Percentiles rank a stretch among this genome's conserved stretches.
Evolutionary conservation across 1,140 invertebrate species (phyloP).

Genomic region (Cecropterus lyciades): DNA sequence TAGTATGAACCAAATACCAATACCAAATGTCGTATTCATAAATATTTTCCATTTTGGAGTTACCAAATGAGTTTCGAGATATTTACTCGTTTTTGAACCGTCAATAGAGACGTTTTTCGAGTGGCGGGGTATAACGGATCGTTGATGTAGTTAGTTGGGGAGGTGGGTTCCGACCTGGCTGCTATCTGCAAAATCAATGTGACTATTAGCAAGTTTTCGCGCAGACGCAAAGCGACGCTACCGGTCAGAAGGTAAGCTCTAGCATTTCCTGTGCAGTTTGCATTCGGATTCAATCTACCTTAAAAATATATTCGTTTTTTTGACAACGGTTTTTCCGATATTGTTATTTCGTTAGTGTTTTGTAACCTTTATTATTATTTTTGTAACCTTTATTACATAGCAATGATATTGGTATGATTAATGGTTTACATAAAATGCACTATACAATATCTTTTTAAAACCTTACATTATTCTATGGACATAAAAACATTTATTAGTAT

Average conservation of each 20-base stretch:
- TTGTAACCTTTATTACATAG: no score
- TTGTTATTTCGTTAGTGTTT: neutral
- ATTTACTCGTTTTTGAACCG: neutral
- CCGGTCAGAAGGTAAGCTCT: constrained; percentile 54
- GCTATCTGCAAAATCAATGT: constrained; percentile 84
- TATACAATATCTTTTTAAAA: no score
- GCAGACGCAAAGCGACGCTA: constrained; percentile 79
- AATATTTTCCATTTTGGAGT: no score
- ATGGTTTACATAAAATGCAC: no score
- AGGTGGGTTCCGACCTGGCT: constrained; percentile 78
- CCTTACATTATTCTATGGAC: no score
- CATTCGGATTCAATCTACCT: constrained; percentile 27
- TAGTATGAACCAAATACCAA: no score
- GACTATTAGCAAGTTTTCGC: constrained; percentile 82
- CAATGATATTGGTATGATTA: no score
- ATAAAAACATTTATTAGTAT: no score
- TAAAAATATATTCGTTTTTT: neutral
- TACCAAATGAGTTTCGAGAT: no score
- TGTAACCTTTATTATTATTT: no score
- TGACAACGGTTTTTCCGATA: neutral
- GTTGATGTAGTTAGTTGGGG: constrained; percentile 45
- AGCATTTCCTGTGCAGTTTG: constrained; percentile 28
- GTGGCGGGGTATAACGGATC: constrained; percentile 22
- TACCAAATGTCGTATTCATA: no score
- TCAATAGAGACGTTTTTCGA: constrained; percentile 3